Base-by-base conservation (phyloP, 2,797 vertebrate species). In the Tokudaia muenninki region DNA sequence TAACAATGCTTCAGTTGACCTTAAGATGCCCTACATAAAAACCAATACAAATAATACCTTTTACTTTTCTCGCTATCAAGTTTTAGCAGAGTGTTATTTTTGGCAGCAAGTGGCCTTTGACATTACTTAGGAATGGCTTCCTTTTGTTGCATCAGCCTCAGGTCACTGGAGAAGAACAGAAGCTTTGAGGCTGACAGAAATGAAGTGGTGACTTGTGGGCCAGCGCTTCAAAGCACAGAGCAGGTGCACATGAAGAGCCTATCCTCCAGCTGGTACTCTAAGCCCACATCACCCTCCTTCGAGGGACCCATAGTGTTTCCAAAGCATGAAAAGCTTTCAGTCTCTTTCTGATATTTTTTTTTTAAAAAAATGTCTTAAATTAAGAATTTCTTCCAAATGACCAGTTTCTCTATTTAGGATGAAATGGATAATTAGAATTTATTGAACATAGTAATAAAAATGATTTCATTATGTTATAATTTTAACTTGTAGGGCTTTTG, bases 121-220 rank as follows among this genome's bases (percentile, higher is more conserved):
- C 79, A 19, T 93, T 89, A 50, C 90, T 90, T 67, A 24, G 61
- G 75, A 84, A 89, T 94, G 34, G 34, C n/a, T 19, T 84, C 44
- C 37, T 89, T 97, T 86, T 92, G 89, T 90, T 96, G 59, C 47
- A 90, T 91, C 83, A 93, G n/a, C 47, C 44, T 81, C 87, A 91
- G 92, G 95, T 97, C 97, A 95, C 89, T 86, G 82, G 92, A 96
- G 94, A 95, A 93, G 90, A 94, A 78, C 10, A 89, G 94, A 89
- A 44, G 67, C 80, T 87, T 80, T 22, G 86, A 87, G 89, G 75
- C 5, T 94, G 94, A 95, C 77, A 81, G 87, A 94, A 44, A 87
- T 26, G 79, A 72, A 91, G 70, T 91, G 91, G 82, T 92, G 91
- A 78, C 82, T 80, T 82, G 89, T 94, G 96, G 94, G 77, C 94